A percentile compares a stretch with the other conserved stretches of the same genome.
Evolutionary conservation across 2,797 vertebrate genomes (phyloP).

Genomic region (Lepidocolaptes lacrymiger): DNA sequence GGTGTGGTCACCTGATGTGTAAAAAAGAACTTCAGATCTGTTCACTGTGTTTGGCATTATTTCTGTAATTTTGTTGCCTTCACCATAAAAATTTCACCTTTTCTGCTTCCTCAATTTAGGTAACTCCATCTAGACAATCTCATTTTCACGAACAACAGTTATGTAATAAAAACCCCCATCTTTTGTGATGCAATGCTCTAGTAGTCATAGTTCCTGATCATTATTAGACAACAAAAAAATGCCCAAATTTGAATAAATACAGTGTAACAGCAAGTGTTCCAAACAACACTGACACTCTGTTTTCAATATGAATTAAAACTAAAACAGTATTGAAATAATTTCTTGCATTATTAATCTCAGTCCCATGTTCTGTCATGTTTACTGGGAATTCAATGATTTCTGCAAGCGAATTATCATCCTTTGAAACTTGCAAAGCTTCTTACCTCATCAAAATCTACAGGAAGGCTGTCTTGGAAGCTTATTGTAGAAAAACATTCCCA

Average conservation of each 20-base stretch:
- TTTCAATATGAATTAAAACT: background rate
- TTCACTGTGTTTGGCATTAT: background rate
- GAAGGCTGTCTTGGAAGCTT: background rate
- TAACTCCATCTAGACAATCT: background rate
- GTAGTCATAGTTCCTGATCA: background rate
- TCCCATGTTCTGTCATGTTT: background rate
- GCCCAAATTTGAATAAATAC: background rate
- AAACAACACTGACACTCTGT: background rate
- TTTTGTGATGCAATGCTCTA: background rate
- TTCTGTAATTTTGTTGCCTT: background rate
- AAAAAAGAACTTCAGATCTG: background rate
- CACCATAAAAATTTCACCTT: background rate
- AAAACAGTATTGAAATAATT: background rate
- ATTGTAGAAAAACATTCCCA: background rate
- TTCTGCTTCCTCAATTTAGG: background rate
- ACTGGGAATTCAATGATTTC: background rate
- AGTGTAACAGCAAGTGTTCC: background rate
- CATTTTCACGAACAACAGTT: background rate
- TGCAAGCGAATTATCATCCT: background rate
- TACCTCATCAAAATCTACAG: background rate
- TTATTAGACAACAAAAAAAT: background rate
- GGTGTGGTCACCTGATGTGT: background rate
- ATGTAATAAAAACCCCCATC: background rate
- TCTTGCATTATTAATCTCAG: background rate
- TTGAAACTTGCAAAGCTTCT: background rate